These are phyloP conservation scores for Nemopilema nomurai DNA, from an alignment of 30 jellyfish, hydroid and myxozoan species.

Conservation along the genomic window DNA sequence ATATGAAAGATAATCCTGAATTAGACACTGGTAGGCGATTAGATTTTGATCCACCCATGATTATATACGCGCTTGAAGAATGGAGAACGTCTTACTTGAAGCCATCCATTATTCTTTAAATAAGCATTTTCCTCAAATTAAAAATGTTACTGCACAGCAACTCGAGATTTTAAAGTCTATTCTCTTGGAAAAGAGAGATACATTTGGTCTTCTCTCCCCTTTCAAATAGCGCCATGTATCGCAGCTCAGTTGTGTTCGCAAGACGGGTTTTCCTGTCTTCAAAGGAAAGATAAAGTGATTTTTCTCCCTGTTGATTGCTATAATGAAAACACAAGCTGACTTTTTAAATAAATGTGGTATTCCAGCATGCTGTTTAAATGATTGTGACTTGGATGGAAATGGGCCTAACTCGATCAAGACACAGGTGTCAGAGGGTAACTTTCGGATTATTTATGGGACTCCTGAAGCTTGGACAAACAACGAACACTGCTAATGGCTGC, in stretches of 20 bases:
- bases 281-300: constrained; percentile 8
- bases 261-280: not conserved
- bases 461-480: constrained; percentile 20
- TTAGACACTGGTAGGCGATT: not conserved
- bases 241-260: constrained; percentile 1
- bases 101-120: not conserved
- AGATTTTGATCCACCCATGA: not conserved
- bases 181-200: not conserved
- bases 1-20: constrained; percentile 9
- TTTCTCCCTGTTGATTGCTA: constrained; percentile 24
- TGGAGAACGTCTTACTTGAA: not conserved
- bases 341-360: constrained; percentile 29
- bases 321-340: constrained; percentile 7
- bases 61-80: not conserved
- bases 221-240: constrained; percentile 27
- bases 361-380: not conserved
- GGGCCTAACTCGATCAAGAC: not conserved
- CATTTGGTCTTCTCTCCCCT: constrained; percentile 32
- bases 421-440: constrained; percentile 14
- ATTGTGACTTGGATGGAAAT: constrained; percentile 23
- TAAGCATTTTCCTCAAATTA: not conserved
- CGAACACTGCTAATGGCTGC: constrained; percentile 19
- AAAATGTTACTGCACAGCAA: constrained; percentile 22
- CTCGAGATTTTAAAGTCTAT: constrained; percentile 11
- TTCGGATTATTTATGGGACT: constrained; percentile 17